phyloP scores from a whole-genome alignment of 2,113 vertebrate genomes.

The Uria lomvia region DNA sequence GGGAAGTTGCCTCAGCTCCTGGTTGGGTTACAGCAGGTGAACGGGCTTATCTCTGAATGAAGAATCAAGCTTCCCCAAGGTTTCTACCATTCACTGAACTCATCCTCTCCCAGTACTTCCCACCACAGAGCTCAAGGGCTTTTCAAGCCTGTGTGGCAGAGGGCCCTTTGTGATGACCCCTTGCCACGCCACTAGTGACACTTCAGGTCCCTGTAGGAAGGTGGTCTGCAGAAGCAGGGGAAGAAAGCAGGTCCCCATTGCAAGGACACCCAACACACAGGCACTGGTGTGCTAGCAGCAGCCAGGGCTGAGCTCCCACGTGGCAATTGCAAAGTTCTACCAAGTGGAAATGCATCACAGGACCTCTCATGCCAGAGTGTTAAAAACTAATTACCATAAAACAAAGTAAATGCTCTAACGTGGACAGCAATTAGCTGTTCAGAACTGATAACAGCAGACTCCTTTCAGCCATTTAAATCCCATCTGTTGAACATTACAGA shows the following conservation, averaged over 20 bases:
- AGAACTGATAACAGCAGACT: background rate
- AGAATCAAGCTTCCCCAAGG: background rate
- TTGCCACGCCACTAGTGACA: background rate
- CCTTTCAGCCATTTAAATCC: background rate
- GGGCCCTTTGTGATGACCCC: background rate
- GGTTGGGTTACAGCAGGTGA: background rate
- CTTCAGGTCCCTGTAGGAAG: background rate
- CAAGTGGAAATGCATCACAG: background rate
- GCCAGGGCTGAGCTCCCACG: background rate
- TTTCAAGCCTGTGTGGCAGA: background rate
- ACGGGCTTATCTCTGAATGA: background rate
- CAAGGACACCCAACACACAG: no score
- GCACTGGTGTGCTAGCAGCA: background rate
- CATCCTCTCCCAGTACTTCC: background rate
- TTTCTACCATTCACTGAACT: background rate
- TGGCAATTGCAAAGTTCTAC: background rate
- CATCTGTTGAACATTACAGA: constrained; percentile 1
- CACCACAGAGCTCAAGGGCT: background rate
- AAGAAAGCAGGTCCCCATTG: background rate
- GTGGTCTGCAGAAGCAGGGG: background rate
- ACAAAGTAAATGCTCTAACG: background rate
- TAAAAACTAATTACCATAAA: background rate
- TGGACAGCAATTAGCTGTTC: background rate
- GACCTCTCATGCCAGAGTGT: background rate
- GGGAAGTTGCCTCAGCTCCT: background rate